Evolutionary conservation across 2,797 vertebrate species (phyloP).

Genomic region (Acropternis orthonyx): DNA sequence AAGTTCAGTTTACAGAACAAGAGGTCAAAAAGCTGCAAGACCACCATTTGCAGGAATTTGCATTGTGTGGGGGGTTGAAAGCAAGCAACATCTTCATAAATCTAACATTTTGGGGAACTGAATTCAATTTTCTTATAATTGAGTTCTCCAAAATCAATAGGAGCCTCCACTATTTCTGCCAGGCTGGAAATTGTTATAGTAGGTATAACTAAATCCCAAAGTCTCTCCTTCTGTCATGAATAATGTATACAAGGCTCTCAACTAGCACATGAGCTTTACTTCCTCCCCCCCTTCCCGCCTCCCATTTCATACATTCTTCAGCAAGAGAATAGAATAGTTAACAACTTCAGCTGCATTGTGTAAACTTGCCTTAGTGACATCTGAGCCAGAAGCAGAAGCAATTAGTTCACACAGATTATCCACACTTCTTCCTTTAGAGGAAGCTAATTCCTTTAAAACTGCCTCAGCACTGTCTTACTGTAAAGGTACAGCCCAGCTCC

Average conservation of each 20-base stretch:
- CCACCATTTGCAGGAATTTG: not conserved
- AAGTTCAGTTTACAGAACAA: not conserved
- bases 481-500: not conserved
- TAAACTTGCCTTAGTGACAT: not conserved
- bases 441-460: not conserved
- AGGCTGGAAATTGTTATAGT: not conserved
- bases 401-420: not conserved
- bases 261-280: not conserved
- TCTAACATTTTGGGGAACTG: not conserved
- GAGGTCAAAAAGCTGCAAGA: not conserved
- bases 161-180: not conserved
- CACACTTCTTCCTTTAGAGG: not conserved
- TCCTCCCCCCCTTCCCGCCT: rapidly evolving
- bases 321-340: not conserved
- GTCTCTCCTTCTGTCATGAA: not conserved
- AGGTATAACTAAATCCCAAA: not conserved
- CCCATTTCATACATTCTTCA: not conserved
- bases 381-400: not conserved
- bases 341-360: not conserved
- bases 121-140: not conserved
- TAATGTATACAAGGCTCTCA: not conserved
- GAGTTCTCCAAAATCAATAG: not conserved
- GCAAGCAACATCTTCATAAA: not conserved
- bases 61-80: not conserved
- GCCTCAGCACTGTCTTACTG: not conserved